These are phyloP conservation scores for Crocidura indochinensis DNA, from an alignment of 2,797 vertebrate species.

Conservation along the genomic window DNA sequence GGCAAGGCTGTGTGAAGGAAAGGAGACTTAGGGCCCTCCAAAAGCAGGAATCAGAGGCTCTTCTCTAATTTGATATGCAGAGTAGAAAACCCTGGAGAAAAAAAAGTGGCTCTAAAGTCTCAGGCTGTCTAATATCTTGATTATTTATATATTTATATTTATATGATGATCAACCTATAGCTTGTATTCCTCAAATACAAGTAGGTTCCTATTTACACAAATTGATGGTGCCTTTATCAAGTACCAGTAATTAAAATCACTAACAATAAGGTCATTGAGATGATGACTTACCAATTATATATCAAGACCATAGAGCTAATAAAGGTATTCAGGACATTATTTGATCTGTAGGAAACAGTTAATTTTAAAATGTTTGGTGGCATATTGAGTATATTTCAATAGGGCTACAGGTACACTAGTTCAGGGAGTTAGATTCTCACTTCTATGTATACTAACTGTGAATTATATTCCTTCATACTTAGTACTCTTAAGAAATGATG, in stretches of 20 bases:
- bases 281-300: not conserved
- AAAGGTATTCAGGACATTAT: not conserved
- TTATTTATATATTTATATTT: not conserved
- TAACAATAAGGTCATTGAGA: not conserved
- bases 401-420: not conserved
- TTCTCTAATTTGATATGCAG: not conserved
- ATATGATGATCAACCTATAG: not conserved
- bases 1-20: not conserved
- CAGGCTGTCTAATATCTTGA: not conserved
- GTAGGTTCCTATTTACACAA: not conserved
- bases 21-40: not conserved
- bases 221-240: not conserved
- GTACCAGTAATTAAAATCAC: not conserved
- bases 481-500: no score
- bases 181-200: not conserved
- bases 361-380: not conserved
- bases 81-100: not conserved
- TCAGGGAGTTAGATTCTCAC: not conserved
- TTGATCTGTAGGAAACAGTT: not conserved
- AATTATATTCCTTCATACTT: not conserved
- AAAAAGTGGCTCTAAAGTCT: accelerated
- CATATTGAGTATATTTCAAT: not conserved
- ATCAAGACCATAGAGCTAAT: not conserved
- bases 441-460: not conserved
- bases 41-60: no score